Base-by-base conservation (phyloP, 2,797 vertebrate genomes). In the Melanotaenia pygmaea region DNA sequence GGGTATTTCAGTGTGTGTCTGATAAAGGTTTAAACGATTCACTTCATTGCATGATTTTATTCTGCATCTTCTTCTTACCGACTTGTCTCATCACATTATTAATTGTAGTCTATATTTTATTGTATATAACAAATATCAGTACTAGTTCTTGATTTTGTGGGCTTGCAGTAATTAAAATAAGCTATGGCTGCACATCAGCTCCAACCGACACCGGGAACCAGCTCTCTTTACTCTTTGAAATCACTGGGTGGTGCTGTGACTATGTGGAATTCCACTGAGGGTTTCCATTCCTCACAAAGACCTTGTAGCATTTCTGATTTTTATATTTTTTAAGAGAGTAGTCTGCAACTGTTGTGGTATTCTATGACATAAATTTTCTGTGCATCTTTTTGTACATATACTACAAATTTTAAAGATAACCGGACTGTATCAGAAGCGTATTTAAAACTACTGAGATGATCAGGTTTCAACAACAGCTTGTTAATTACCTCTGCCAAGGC, bases 231-330 rank as follows among this genome's bases (percentile, higher is more conserved):
- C 28, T 64, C 20, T 51, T 45, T 51, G n/a, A 20, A 35, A 32
- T 84, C 91, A 86, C 58, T 57, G 16, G 81, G 65, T 67, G 86
- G 85, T 32, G 64, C 70, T 70, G 43, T 47, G 26, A 58, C 60
- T 63, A 28, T 30, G 13, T 0, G 22, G 3, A 61, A 60, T 58
- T 20, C 24, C 18, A 14, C 5, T 28, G 4, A 11, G 2, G 30
- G 4, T 1, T n/a, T 18, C 16, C 0, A 1, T n/a, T 56, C 4
- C 22, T 51, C 12, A 32, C 18, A 24, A 8, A 59, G 32, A 4
- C 9, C 2, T 10, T 57, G 0, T 0, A 9, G 10, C 5, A 35
- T 62, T 61, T 50, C 0, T 45, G 5, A 6, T 2, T 16, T 53
- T 53, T 0, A 24, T 10, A 1, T 53, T 24, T 11, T 26, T 3